Base-by-base conservation (phyloP, 2,888 invertebrate genomes). In the Tuberolachnus salignus region DNA sequence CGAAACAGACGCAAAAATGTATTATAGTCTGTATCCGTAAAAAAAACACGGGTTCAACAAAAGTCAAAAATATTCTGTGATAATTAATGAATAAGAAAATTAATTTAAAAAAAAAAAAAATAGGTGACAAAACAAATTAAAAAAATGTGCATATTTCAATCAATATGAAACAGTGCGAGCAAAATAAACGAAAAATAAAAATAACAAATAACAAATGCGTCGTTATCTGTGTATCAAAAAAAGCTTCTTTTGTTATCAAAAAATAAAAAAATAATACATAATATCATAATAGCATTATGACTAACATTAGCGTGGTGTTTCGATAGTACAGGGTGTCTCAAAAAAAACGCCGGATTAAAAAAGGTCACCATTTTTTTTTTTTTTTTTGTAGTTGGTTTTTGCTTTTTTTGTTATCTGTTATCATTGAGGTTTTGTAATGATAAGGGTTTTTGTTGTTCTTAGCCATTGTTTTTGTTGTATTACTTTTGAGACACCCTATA, bases 1-100 rank as follows among this genome's bases (percentile, higher is more conserved):
- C 59, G 78, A 69, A 78, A 78, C 78, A 78, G 78, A 78, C 78
- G 69, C 78, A 78, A 69, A 67, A 78, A 78, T 67, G n/a, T 55
- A 55, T 34, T 55, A 51, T 23, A 69, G 78, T 78, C 78, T 78
- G 78, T 69, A 51, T 69, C 59, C 16, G 3, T 42, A 63, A 69
- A 74, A 78, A 78, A 74, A 78, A 78, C 51, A 69, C 59, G 34
- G 69, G 57, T 44, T 57, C 49, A 51, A 51, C 67, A 59, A 75
- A 75, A 75, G 67, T 69, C 67, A 59, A 69, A 78, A 78, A 55
- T 55, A 21, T 21, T 21, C n/a, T 34, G 16, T 51, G 21, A 55
- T 51, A 55, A 21, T 21, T 55, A 21, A 21, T 55, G 14, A 46
- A 55, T 4, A 67, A 67, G 59, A 57, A 51, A 75, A 46, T n/a